phyloP scores from a whole-genome alignment of 2,888 invertebrate species.

The Agrotis clavis region DNA sequence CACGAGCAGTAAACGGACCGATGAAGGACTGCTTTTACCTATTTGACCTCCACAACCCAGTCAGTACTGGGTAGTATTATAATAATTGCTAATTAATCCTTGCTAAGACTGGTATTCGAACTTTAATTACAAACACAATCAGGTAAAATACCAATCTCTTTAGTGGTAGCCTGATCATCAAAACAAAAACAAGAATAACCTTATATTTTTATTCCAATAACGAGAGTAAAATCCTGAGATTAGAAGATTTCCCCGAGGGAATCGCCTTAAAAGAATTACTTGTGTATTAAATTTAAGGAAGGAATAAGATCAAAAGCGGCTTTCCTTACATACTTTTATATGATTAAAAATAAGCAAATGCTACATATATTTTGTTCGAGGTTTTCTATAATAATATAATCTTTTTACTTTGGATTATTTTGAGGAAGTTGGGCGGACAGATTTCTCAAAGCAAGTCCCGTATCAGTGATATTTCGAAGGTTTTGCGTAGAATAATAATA shows the following conservation, averaged over 20 bases:
- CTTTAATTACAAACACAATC: background rate
- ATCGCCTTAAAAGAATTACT: slow-evolving; percentile 57
- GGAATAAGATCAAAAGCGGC: slow-evolving; percentile 45
- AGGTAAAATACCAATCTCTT: slow-evolving; percentile 24
- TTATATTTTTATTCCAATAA: slow-evolving; percentile 51
- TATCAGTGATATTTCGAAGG: too few species aligned
- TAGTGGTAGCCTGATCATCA: slow-evolving; percentile 17
- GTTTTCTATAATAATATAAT: background rate
- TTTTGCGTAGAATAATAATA: too few species aligned
- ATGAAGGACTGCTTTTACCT: background rate
- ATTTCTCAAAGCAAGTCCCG: background rate
- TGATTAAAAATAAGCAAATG: slow-evolving; percentile 19
- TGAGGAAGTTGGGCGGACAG: background rate
- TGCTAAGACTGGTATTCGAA: background rate
- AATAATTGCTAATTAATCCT: background rate
- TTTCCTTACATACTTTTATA: slow-evolving; percentile 21
- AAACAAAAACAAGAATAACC: slow-evolving; percentile 51
- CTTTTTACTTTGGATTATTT: background rate
- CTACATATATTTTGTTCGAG: background rate
- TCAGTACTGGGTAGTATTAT: too few species aligned
- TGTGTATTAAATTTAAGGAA: slow-evolving; percentile 39
- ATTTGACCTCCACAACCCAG: background rate
- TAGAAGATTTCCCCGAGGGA: slow-evolving; percentile 42
- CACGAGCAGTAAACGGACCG: too few species aligned
- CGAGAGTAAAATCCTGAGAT: slow-evolving; percentile 51